phyloP scores from a whole-genome alignment of 1,140 invertebrate species.

The Drepana arcuata region DNA sequence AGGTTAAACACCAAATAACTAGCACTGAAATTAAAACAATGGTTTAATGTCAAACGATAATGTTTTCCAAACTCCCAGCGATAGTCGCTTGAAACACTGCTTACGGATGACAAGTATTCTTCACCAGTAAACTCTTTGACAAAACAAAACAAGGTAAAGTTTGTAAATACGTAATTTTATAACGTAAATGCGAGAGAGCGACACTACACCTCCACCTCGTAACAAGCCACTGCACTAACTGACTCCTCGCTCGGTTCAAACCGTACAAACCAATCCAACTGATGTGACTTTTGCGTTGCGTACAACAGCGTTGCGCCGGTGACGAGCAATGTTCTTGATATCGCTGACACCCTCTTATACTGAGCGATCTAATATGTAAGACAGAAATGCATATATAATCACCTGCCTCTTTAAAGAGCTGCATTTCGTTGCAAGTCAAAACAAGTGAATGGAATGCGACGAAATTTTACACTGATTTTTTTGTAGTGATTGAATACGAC shows the following conservation, averaged over 20 bases:
- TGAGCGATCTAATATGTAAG: constrained; percentile 6
- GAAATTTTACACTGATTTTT: too few species aligned
- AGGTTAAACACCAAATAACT: constrained; percentile 38
- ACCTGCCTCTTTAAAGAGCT: constrained; percentile 11
- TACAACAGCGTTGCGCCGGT: constrained; percentile 1
- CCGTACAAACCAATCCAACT: background rate
- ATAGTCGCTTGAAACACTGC: too few species aligned
- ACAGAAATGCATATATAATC: constrained; percentile 28
- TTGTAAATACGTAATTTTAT: constrained; percentile 53
- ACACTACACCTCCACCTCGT: constrained; percentile 11
- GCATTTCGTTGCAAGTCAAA: constrained; percentile 46
- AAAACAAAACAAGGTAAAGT: constrained; percentile 59
- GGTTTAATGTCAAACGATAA: constrained; percentile 9
- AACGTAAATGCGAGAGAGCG: constrained; percentile 18
- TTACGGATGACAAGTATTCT: too few species aligned
- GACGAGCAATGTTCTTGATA: constrained; percentile 22
- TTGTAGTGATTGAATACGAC: too few species aligned
- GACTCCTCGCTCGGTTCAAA: constrained; percentile 4
- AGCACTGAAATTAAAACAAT: constrained; percentile 39
- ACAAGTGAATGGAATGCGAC: too few species aligned
- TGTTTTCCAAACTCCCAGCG: too few species aligned
- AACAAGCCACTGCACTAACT: constrained; percentile 40
- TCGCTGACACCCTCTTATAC: constrained; percentile 18
- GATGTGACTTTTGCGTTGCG: background rate
- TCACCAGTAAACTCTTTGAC: too few species aligned